Evolutionary conservation across 2,113 vertebrate species (phyloP).

Genomic region (Brevimyrus niger): DNA sequence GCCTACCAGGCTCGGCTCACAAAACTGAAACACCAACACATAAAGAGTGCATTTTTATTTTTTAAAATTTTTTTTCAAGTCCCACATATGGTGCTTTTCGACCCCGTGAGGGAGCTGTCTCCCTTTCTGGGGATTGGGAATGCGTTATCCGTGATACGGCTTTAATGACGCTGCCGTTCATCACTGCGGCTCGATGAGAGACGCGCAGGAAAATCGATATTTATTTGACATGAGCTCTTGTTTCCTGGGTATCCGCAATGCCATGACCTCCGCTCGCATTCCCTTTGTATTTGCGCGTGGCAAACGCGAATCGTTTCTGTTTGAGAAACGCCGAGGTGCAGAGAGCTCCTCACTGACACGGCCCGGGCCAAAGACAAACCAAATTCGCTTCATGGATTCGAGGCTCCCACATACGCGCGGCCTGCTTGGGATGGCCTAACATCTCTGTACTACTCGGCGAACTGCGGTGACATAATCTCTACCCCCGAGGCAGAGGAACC

Average conservation of each 20-base stretch:
- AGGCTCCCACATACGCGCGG: slow-evolving; percentile 19
- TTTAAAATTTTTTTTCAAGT: slow-evolving; percentile 12
- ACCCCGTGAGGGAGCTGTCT: slow-evolving; percentile 33
- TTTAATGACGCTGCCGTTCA: slow-evolving; percentile 22
- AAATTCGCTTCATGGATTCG: slow-evolving; percentile 18
- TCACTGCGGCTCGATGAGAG: slow-evolving; percentile 34
- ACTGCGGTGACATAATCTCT: background rate
- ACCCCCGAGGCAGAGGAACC: background rate
- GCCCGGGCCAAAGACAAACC: slow-evolving; percentile 24
- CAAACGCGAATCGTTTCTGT: slow-evolving; percentile 20
- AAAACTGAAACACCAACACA: slow-evolving; percentile 29
- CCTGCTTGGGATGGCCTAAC: background rate
- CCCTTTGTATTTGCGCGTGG: slow-evolving; percentile 25
- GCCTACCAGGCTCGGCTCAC: slow-evolving; percentile 21
- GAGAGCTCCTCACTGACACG: background rate
- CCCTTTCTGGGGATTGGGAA: slow-evolving; percentile 33
- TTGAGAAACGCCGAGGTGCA: slow-evolving; percentile 2
- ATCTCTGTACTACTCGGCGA: background rate
- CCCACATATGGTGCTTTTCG: slow-evolving; percentile 23
- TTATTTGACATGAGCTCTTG: slow-evolving; percentile 50
- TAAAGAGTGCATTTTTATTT: slow-evolving; percentile 16
- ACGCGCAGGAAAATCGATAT: slow-evolving; percentile 52
- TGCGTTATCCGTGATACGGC: slow-evolving; percentile 28
- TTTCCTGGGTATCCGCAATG: slow-evolving; percentile 40
- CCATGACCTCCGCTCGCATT: slow-evolving; percentile 26